Percentiles rank a stretch among this genome's conserved stretches.
Conservation (phyloP, 2,113 vertebrate genomes). For the Cyprinodon variegatus region DNA sequence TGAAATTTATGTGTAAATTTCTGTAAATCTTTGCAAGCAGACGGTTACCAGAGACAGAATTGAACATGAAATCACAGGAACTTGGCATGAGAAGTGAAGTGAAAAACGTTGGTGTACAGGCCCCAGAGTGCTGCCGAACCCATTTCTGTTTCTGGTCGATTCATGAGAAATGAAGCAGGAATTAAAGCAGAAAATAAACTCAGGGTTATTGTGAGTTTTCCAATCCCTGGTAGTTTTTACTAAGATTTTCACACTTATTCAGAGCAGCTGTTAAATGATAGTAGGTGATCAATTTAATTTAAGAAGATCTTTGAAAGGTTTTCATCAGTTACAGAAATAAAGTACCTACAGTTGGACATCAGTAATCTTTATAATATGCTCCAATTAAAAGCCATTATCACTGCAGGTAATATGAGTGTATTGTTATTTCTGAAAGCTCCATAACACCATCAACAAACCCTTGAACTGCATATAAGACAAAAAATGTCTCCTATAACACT, state of each 20-base stretch:
- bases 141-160: constrained; percentile 17
- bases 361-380: too few relatives aligned
- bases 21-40: constrained; percentile 9
- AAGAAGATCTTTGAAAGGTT: background rate
- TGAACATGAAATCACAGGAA: background rate
- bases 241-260: background rate
- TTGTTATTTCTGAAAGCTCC: background rate
- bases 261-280: background rate
- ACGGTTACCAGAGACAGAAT: background rate
- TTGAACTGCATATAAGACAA: background rate
- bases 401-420: background rate
- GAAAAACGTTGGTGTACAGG: too few relatives aligned
- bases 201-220: background rate
- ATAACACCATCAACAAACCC: background rate
- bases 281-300: background rate
- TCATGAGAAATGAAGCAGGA: background rate
- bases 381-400: background rate
- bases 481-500: background rate
- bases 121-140: background rate
- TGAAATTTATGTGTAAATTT: constrained; percentile 43
- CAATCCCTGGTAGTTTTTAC: background rate
- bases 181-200: too few relatives aligned
- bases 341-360: background rate
- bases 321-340: background rate
- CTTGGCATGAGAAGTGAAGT: background rate